Evolutionary conservation across 2,113 vertebrate species (phyloP), one percentile per base, ranked within the genome.

Genomic region (Guaruba guarouba): DNA sequence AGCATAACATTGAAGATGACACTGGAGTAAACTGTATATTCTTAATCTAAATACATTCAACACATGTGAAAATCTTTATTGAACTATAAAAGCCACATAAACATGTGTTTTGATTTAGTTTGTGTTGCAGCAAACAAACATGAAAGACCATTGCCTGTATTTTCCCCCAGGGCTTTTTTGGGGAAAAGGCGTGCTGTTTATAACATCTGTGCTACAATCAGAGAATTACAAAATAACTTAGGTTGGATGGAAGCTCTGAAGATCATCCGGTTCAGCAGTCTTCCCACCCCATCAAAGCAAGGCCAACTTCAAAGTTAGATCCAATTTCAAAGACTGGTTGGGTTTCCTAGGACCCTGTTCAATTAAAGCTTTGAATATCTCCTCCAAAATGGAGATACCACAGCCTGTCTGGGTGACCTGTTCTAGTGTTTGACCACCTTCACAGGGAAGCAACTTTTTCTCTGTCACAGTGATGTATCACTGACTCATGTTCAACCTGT

Each of bases 71-170:
- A 96, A 87, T 81, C 88, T 63, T 95, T 71, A 86, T 89, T 91
- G 71, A 95, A 92, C 83, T 84, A 52, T 44, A 93, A 91, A 93
- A 91, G 29, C 27, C 39, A 79, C 57, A 86, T 61, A 88, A 96
- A 93, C 86, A 95, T 91, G 55, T 96, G 96, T 78, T 96, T 89
- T 92, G 46, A 91, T 76, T 95, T 87, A 91, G 83, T 71, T 84
- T 79, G 55, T n/a, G 46, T 43, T 84, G 62, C 48, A 93, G 88
- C 55, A 81, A 49, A 86, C 46, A 59, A 90, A 91, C 76, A 92
- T 91, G 55, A 96, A 93, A 94, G 86, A 92, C 46, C 17, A 51
- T 18, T 71, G 91, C 68, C 88, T 91, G 11, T 81, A 67, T 75
- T 87, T 75, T 51, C 69, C 76, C 66, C 55, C 2, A 8, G 76